These are phyloP conservation scores for Pedicia rivosa DNA, from an alignment of 2,888 invertebrate genomes.

Conservation along the genomic window DNA sequence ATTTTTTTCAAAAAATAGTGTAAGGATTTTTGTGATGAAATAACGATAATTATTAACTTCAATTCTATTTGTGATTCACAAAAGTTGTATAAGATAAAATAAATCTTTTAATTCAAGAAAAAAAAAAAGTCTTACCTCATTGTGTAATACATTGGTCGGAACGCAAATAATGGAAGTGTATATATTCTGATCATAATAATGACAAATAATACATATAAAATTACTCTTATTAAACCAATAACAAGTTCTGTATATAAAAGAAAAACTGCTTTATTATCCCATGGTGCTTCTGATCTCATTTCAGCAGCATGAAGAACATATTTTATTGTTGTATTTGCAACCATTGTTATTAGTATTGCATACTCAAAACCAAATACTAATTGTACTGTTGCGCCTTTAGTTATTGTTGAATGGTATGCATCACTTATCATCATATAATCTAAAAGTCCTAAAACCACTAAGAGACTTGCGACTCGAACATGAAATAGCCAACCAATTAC, in stretches of 20 bases:
- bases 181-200: conserved; percentile 94
- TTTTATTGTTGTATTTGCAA: conserved; percentile 84
- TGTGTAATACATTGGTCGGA: conserved; percentile 99
- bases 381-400: conserved; percentile 93
- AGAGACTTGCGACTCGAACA: conserved; percentile 68
- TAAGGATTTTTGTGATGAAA: too few species aligned
- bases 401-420: conserved; percentile 83
- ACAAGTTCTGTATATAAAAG: conserved; percentile 90
- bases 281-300: conserved; percentile 71
- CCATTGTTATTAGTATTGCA: conserved; percentile 86
- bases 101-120: neutral
- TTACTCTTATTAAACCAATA: conserved; percentile 71
- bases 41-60: too few species aligned
- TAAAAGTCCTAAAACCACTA: conserved; percentile 62
- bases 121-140: conserved; percentile 55
- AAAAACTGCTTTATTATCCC: conserved; percentile 99
- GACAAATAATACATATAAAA: conserved; percentile 85
- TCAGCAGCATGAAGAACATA: conserved; percentile 76
- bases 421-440: conserved; percentile 85
- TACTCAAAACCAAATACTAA: conserved; percentile 99
- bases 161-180: conserved; percentile 93
- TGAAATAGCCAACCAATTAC: conserved; percentile 93
- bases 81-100: neutral
- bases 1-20: too few species aligned
- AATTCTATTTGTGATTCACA: too few species aligned